A percentile compares a stretch with the other conserved stretches of the same genome.
These are phyloP conservation scores for Molossus alvarezi DNA, from an alignment of 2,797 vertebrate species.

Conservation along the genomic window DNA sequence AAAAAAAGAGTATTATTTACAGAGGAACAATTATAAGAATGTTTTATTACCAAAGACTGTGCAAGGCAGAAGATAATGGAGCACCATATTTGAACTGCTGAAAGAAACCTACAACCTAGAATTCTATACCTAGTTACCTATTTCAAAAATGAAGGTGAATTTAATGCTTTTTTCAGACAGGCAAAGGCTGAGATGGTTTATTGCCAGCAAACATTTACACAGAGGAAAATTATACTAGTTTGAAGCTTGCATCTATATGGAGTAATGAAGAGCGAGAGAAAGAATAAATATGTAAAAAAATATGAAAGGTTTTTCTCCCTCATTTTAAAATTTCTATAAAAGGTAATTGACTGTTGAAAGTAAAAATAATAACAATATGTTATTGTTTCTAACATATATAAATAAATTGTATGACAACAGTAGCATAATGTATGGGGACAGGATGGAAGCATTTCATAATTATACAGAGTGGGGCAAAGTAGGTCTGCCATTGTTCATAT, in stretches of 20 bases:
- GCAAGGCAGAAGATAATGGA: not conserved
- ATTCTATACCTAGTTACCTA: not conserved
- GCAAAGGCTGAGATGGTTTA: not conserved
- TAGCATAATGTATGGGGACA: not conserved
- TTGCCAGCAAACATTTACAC: not conserved
- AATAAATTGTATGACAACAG: not conserved
- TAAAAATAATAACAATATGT: not conserved
- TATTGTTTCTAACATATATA: not conserved
- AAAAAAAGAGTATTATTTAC: not conserved
- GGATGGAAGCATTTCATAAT: not conserved
- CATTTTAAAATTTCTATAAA: not conserved
- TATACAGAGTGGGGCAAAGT: no score
- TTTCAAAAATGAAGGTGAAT: not conserved
- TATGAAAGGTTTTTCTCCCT: not conserved
- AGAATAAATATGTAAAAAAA: not conserved
- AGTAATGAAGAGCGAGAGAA: not conserved
- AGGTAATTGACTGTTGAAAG: not conserved
- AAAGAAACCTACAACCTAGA: not conserved
- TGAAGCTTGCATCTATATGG: not conserved
- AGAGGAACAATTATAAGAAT: not conserved
- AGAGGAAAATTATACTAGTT: not conserved
- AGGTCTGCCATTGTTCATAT: no score
- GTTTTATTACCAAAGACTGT: not conserved
- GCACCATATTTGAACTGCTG: not conserved
- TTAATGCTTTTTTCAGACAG: not conserved